Evolutionary conservation across 2,888 invertebrate genomes (phyloP).

Genomic region (Carpatolechia fugitivella): DNA sequence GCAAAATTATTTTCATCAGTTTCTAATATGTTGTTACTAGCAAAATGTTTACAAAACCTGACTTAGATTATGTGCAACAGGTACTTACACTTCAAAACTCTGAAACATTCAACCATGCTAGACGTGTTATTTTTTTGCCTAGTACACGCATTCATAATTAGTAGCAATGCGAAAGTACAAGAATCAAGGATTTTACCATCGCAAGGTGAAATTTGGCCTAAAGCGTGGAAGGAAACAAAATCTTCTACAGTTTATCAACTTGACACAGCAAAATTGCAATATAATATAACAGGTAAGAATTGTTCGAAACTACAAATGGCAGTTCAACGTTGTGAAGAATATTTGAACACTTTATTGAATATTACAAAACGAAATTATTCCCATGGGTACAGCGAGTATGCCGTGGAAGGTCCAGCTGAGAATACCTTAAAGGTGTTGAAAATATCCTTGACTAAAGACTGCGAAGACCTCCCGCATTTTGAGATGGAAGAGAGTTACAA

Average conservation of each 20-base stretch:
- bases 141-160: not conserved
- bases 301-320: not conserved
- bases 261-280: not conserved
- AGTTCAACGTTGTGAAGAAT: not conserved
- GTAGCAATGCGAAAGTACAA: not conserved
- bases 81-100: not conserved
- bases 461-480: not conserved
- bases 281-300: not conserved
- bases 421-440: not conserved
- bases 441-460: not conserved
- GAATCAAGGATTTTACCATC: not conserved
- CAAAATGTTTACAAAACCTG: not conserved
- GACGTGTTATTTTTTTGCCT: not conserved
- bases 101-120: not conserved
- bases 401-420: not conserved
- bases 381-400: not conserved
- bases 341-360: not conserved
- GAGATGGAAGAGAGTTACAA: slow-evolving; percentile 5
- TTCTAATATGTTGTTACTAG: no score
- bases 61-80: not conserved
- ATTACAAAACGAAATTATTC: not conserved
- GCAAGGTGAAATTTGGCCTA: not conserved
- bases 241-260: not conserved
- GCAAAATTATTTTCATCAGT: no score
- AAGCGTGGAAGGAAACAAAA: slow-evolving; percentile 35